Conservation (phyloP, 2,113 vertebrate species). For the Orycteropus afer region DNA sequence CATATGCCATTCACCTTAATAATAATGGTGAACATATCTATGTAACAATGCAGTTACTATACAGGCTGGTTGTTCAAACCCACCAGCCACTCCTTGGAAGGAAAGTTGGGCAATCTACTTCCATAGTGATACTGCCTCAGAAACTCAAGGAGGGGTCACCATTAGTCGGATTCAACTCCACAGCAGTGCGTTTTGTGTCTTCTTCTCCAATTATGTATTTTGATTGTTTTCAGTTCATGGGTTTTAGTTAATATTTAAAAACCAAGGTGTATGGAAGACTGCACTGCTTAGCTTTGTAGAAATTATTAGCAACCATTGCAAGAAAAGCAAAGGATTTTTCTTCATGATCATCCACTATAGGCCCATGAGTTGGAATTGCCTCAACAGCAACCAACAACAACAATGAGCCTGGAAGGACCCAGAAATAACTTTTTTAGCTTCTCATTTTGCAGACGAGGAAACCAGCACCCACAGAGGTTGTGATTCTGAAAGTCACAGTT, state of each 20-base stretch:
- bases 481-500: neutral
- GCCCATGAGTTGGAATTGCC: neutral
- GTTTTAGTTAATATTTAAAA: slow-evolving; percentile 16
- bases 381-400: neutral
- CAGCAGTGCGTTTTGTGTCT: no score
- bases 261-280: neutral
- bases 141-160: no score
- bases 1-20: neutral
- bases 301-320: neutral
- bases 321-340: neutral
- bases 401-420: neutral
- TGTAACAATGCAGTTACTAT: neutral
- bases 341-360: neutral
- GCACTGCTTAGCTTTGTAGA: neutral
- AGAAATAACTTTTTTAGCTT: neutral
- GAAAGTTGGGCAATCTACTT: no score
- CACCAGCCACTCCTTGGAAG: no score
- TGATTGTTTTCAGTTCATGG: neutral
- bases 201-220: neutral
- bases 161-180: no score
- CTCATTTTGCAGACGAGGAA: neutral
- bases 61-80: no score
- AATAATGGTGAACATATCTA: neutral
- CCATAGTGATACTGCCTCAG: no score
- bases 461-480: neutral